Conservation (phyloP, 2,888 invertebrate species). For the Apodemia zela region DNA sequence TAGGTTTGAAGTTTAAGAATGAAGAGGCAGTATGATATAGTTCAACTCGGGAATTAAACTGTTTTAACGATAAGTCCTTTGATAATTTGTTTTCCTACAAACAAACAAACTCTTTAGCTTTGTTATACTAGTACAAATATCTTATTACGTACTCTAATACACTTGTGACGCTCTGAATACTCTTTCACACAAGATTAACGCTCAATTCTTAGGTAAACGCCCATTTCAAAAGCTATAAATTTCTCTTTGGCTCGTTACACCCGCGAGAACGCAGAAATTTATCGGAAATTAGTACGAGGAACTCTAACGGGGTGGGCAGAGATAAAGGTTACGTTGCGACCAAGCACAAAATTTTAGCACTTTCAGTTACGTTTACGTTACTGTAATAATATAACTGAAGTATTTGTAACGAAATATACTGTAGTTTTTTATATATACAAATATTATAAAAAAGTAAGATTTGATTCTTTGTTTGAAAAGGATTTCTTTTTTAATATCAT, state of each 20-base stretch:
- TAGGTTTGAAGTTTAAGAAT: too few species aligned
- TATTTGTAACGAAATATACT: not conserved
- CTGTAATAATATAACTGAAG: not conserved
- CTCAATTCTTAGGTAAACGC: conserved; percentile 71
- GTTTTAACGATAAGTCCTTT: too few species aligned
- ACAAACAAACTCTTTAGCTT: not conserved
- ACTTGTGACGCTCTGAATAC: conserved; percentile 44
- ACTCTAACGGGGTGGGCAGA: conserved; percentile 42
- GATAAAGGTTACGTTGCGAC: conserved; percentile 34
- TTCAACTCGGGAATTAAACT: too few species aligned
- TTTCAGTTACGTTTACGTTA: conserved; percentile 14
- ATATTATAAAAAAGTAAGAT: too few species aligned
- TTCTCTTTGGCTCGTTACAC: conserved; percentile 65
- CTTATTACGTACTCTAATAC: conserved; percentile 40
- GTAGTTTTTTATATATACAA: too few species aligned
- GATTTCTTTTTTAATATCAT: too few species aligned
- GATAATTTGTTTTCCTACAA: not conserved
- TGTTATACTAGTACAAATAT: conserved; percentile 22
- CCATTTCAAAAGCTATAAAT: conserved; percentile 71
- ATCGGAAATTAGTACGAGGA: conserved; percentile 71
- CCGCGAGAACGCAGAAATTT: conserved; percentile 70
- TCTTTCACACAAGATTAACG: conserved; percentile 75
- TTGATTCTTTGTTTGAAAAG: too few species aligned
- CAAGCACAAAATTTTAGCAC: conserved; percentile 31
- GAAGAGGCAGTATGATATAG: too few species aligned